A percentile compares a stretch with the other conserved stretches of the same genome.
phyloP scores from a whole-genome alignment of 2,888 invertebrate genomes.

The Aleiodes alternator region DNA sequence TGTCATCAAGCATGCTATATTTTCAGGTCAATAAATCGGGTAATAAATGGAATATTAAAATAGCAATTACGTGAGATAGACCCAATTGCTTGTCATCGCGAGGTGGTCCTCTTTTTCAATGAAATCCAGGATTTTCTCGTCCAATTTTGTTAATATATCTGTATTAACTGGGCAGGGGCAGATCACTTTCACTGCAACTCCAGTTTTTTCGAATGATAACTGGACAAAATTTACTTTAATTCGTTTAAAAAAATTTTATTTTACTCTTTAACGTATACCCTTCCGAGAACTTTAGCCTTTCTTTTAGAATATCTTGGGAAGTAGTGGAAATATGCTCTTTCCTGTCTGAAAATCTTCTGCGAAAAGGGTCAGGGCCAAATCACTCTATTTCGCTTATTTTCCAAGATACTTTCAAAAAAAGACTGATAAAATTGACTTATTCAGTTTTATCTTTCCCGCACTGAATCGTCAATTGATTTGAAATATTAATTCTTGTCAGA shows the following conservation, averaged over 20 bases:
- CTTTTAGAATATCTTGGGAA: too few relatives aligned
- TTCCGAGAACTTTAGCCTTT: too few relatives aligned
- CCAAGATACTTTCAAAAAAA: too few relatives aligned
- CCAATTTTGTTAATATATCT: constrained; percentile 58
- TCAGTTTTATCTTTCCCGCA: too few relatives aligned
- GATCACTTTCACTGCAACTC: constrained; percentile 67
- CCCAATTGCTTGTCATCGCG: too few relatives aligned
- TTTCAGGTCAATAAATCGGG: neutral
- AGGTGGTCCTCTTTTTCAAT: constrained; percentile 63
- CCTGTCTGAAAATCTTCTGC: too few relatives aligned
- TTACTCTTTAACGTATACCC: neutral
- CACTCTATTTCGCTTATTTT: too few relatives aligned
- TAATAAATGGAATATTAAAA: neutral
- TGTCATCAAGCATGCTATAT: too few relatives aligned
- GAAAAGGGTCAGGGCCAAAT: too few relatives aligned
- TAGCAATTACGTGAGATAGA: neutral
- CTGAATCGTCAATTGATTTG: too few relatives aligned
- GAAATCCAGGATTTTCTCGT: constrained; percentile 57
- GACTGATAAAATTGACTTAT: too few relatives aligned
- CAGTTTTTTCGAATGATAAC: constrained; percentile 65
- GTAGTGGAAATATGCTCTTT: too few relatives aligned
- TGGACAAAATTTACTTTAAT: constrained; percentile 32
- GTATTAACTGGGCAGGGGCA: constrained; percentile 70
- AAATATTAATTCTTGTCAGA: constrained; percentile 40
- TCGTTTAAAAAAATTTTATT: neutral